Evolutionary conservation across 1,140 invertebrate genomes (phyloP), one percentile per base, ranked within the genome.

Genomic region (Drosophila willistoni): DNA sequence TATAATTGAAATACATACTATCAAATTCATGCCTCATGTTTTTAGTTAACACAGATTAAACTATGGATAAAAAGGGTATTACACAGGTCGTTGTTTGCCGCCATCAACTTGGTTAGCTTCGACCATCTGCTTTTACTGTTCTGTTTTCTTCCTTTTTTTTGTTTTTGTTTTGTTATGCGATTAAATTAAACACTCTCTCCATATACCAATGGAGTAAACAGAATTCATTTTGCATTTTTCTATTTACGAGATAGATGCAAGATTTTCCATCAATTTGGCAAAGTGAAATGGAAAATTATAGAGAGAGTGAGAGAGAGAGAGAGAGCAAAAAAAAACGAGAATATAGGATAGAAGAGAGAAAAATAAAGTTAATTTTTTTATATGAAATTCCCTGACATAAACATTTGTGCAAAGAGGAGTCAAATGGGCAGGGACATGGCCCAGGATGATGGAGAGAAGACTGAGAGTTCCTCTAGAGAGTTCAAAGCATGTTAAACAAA

Each of bases 331-430:
- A n/a, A 0, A 3, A 42, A 4, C n/a, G 41, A 29, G 10, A 42
- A 25, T 25, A 12, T 9, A 9, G 9, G 17, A 17, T 9, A 64
- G 25, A 47, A 14, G 19, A 60, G 19, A 41, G 14, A 70, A 79
- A 79, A 78, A 77, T 68, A 81, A 81, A 84, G 84, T 87, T 84
- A 89, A 87, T 87, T 87, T 87, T 87, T 87, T 84, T 87, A 81
- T 90, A 89, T 84, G 84, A 73, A 84, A 90, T 85, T 83, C 75
- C 51, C 72, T 65, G 71, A 60, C 63, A 80, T 61, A 79, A 83
- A 77, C 76, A 83, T 65, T 77, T 76, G 72, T 60, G 54, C 76
- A 61, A 36, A 56, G 22, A 61, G 55, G 70, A 39, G 36, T 39
- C 57, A 19, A 13, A 29, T 55, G 29, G 0, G 55, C 36, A 29